phyloP scores from a whole-genome alignment of 2,113 vertebrate species.

The Coreoperca whiteheadi region DNA sequence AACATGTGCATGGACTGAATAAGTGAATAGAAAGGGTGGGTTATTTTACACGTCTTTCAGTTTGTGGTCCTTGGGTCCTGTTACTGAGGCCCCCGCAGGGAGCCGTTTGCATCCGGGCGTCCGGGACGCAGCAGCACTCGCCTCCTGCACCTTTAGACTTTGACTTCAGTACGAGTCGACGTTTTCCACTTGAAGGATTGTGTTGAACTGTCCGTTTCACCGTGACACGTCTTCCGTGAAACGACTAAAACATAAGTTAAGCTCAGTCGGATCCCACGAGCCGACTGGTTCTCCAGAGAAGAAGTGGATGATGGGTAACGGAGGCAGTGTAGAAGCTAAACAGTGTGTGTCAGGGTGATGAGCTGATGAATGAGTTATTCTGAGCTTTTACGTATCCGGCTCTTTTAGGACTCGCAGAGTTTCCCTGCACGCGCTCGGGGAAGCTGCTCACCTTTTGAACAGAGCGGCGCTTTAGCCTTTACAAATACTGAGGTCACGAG shows the following conservation, averaged over 20 bases:
- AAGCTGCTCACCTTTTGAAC: not conserved
- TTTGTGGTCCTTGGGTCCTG: no score
- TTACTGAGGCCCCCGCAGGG: no score
- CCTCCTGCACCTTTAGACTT: not conserved
- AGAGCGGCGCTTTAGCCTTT: no score
- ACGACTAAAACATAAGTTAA: not conserved
- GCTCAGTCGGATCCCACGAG: not conserved
- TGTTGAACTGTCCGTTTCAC: not conserved
- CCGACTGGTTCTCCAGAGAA: not conserved
- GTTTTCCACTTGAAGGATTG: not conserved
- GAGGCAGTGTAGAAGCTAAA: not conserved
- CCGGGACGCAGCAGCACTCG: not conserved
- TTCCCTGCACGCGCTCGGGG: not conserved
- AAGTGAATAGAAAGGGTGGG: no score
- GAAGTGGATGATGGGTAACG: not conserved
- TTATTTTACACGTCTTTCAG: no score
- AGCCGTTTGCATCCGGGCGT: no score
- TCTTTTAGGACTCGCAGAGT: not conserved
- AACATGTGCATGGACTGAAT: no score
- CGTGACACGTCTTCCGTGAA: not conserved
- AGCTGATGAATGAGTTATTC: slow-evolving; percentile 46
- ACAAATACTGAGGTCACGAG: no score
- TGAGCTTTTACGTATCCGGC: not conserved
- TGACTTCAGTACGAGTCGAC: not conserved
- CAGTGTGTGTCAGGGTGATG: slow-evolving; percentile 48